Evolutionary conservation across 2,113 vertebrate species (phyloP).

Genomic region (Apteryx mantelli): DNA sequence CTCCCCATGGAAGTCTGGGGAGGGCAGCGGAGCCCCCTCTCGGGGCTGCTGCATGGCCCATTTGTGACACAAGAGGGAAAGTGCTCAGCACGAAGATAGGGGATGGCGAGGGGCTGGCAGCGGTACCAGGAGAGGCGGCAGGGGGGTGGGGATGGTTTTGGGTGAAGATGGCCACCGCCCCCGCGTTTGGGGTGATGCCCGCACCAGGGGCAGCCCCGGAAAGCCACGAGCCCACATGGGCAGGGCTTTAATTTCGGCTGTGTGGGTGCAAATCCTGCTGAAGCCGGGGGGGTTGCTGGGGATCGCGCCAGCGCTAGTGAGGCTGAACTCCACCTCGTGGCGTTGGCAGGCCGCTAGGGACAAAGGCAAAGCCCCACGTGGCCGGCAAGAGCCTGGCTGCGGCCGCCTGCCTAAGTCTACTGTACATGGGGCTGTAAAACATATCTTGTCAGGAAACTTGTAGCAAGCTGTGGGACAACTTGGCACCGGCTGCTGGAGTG

Average conservation of each 20-base stretch:
- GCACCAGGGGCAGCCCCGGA: too few species aligned
- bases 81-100: not conserved
- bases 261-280: accelerated
- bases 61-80: not conserved
- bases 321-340: not conserved
- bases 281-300: not conserved
- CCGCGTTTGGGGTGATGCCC: too few species aligned
- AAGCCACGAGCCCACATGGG: accelerated
- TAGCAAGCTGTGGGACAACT: slow-evolving; percentile 68
- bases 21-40: too few species aligned
- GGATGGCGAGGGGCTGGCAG: too few species aligned
- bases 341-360: not conserved
- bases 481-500: slow-evolving; percentile 66
- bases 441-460: slow-evolving; percentile 72
- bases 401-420: not conserved
- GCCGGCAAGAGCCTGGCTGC: not conserved
- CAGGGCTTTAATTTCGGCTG: not conserved
- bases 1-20: too few species aligned
- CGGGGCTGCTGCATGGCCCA: not conserved
- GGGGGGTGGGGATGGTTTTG: too few species aligned
- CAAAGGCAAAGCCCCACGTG: not conserved
- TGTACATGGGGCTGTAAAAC: not conserved
- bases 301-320: not conserved
- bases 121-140: too few species aligned
- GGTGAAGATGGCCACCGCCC: too few species aligned